Evolutionary conservation across 2,888 invertebrate species (phyloP), one percentile per base, ranked within the genome.

Genomic region (Microctonus aethiopoides): DNA sequence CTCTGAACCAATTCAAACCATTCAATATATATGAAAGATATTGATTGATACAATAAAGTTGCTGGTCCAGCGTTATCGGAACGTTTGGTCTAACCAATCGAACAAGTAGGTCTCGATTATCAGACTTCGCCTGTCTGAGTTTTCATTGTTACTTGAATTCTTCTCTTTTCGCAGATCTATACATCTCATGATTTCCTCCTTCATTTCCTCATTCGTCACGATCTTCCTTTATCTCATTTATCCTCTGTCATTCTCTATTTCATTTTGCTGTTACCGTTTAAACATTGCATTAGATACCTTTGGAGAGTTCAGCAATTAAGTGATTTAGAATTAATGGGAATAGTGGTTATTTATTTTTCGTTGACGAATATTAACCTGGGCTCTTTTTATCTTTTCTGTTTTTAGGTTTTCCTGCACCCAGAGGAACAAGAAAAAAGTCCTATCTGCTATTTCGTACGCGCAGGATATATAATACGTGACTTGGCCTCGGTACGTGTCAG

Each of bases 401-500:
- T 29, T 62, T 11, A 26, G 20, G 56, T 32, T 46, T 67, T 52
- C 54, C 56, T n/a, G 20, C 26, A 24, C 26, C 62, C 24, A 29
- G 29, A 22, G 11, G 34, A 61, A 22, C 41, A 65, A 62, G 61
- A 66, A 62, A 57, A 54, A 73, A 73, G 71, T 72, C 72, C 68
- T 66, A 73, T 56, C 69, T 64, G 66, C 70, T 62, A 66, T 72
- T 68, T 67, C 64, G 64, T 54, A 29, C 36, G 62, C 54, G 71
- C 54, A 16, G 39, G n/a, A n/a, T n/a, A n/a, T n/a, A n/a, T 5
- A 61, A 62, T 70, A 64, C 62, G 51, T 29, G 54, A 73, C 68
- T 11, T 24, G 20, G 64, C 46, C 56, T 71, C 62, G 51, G 63
- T 72, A 64, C 67, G 68, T 65, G 73, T 72, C 73, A 75, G 73